Conservation (phyloP, 2,888 invertebrate genomes). For the Drosophila multiciliata region DNA sequence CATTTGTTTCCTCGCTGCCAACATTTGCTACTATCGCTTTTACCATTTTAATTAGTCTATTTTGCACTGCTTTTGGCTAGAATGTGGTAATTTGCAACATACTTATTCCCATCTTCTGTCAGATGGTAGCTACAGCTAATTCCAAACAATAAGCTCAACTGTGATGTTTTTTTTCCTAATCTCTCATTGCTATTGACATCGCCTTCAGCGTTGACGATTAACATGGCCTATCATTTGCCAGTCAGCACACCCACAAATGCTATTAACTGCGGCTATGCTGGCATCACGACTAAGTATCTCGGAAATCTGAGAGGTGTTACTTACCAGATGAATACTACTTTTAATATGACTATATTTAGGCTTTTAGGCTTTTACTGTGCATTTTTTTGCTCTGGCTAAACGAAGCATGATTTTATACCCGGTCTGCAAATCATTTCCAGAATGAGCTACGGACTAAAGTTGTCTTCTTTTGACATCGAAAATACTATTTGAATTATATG, state of each 20-base stretch:
- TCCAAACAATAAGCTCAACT: background rate
- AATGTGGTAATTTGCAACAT: conserved; percentile 96
- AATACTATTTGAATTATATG: background rate
- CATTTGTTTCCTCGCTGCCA: conserved; percentile 87
- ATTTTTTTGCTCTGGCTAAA: conserved; percentile 24
- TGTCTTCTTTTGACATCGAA: background rate
- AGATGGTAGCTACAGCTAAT: conserved; percentile 86
- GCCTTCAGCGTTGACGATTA: conserved; percentile 93
- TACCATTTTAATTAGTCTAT: conserved; percentile 89
- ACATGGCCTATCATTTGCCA: conserved; percentile 95
- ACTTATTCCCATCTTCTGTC: conserved; percentile 91
- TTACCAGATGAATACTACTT: background rate
- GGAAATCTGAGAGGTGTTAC: conserved; percentile 82
- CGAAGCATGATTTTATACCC: conserved; percentile 53
- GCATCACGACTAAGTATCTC: conserved; percentile 91
- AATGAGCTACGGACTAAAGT: conserved; percentile 28
- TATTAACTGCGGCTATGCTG: conserved; percentile 92
- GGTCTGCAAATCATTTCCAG: conserved; percentile 29
- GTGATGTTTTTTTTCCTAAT: background rate
- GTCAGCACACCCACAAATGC: conserved; percentile 98
- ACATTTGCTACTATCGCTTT: conserved; percentile 88
- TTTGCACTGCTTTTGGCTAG: conserved; percentile 90
- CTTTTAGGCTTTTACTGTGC: conserved; percentile 25
- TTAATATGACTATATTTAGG: conserved; percentile 29
- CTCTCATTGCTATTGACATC: conserved; percentile 91